Evolutionary conservation across 2,797 vertebrate species (phyloP).

Genomic region (Pogoniulus pusillus): DNA sequence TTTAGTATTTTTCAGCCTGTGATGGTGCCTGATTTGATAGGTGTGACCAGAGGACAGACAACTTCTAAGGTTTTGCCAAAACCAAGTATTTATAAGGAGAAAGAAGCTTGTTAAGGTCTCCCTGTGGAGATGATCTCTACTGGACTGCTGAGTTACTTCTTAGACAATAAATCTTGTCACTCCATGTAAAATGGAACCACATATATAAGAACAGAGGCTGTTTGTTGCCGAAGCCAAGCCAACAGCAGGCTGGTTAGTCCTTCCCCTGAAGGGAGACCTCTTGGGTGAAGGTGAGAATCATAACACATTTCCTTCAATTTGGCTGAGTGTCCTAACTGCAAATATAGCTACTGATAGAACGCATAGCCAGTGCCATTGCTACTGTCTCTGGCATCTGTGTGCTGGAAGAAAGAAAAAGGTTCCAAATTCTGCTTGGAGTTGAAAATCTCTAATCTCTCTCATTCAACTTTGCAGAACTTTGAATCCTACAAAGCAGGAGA

Average conservation of each 20-base stretch:
- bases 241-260: background rate
- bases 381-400: background rate
- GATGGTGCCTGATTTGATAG: background rate
- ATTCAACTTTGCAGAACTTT: background rate
- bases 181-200: rapidly evolving
- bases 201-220: background rate
- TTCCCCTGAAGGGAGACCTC: background rate
- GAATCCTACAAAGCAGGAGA: background rate
- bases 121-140: background rate
- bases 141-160: background rate
- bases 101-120: background rate
- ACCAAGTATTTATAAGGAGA: background rate
- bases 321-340: background rate
- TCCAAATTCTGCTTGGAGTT: background rate
- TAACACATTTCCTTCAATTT: background rate
- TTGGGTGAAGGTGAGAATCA: background rate
- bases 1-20: background rate
- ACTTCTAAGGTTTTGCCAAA: background rate
- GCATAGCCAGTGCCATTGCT: background rate
- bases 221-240: background rate
- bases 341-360: rapidly evolving
- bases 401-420: background rate
- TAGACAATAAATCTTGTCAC: background rate
- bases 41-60: background rate
- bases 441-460: background rate